Conservation (phyloP, 2,797 vertebrate species). For the Forpus xanthops region DNA sequence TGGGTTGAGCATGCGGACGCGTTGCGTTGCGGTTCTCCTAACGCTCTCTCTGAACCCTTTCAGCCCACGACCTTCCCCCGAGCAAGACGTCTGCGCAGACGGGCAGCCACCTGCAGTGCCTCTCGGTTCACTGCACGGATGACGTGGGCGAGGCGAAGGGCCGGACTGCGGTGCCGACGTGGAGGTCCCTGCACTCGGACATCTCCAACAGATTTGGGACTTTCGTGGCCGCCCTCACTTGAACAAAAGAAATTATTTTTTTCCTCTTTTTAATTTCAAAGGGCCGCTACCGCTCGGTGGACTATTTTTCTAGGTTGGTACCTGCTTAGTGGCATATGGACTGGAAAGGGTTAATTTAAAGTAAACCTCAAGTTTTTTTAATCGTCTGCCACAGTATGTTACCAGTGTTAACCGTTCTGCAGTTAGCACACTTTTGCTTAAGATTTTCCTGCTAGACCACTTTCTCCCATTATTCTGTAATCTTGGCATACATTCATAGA, state of each 20-base stretch:
- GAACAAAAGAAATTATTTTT: constrained; percentile 73
- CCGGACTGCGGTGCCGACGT: constrained; percentile 90
- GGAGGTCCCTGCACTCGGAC: constrained; percentile 97
- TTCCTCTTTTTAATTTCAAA: constrained; percentile 64
- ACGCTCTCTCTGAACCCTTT: constrained; percentile 53
- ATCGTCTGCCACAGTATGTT: constrained; percentile 85
- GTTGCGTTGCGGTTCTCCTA: not conserved
- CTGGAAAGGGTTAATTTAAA: constrained; percentile 84
- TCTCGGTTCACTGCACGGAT: constrained; percentile 97
- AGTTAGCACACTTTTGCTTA: constrained; percentile 74
- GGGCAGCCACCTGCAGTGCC: constrained; percentile 94
- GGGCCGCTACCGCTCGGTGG: constrained; percentile 76
- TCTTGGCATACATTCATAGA: constrained; percentile 72
- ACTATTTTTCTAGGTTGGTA: constrained; percentile 79
- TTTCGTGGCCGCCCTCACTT: constrained; percentile 96
- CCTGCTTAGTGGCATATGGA: constrained; percentile 80
- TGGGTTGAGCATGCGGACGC: not conserved
- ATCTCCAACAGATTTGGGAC: constrained; percentile 99
- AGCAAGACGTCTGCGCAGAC: constrained; percentile 85
- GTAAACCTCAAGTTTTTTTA: constrained; percentile 78
- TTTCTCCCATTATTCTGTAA: constrained; percentile 63
- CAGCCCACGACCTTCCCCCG: constrained; percentile 89
- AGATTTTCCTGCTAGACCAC: constrained; percentile 70
- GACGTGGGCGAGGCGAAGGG: constrained; percentile 92
- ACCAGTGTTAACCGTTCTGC: constrained; percentile 83